A percentile compares a stretch with the other conserved stretches of the same genome.
phyloP scores from a whole-genome alignment of 2,113 vertebrate genomes.

The Psammodynastes pulverulentus region DNA sequence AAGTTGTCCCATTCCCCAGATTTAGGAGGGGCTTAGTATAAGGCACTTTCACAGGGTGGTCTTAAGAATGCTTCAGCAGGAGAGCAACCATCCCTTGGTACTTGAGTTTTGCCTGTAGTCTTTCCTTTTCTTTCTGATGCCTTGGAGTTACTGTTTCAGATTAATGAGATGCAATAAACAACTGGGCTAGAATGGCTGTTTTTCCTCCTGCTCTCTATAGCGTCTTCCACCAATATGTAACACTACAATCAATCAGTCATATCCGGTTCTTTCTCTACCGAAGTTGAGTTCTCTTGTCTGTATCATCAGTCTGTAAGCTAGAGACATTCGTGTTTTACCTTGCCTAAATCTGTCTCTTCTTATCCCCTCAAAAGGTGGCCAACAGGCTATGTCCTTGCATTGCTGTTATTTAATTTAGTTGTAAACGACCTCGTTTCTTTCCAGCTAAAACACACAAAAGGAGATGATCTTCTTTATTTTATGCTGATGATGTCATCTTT shows the following conservation, averaged over 20 bases:
- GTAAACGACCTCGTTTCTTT: background rate
- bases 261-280: background rate
- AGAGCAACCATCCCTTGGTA: background rate
- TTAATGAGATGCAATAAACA: background rate
- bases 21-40: background rate
- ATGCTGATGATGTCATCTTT: background rate
- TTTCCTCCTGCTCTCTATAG: background rate
- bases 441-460: background rate
- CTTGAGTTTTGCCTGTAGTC: background rate
- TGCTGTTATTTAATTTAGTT: background rate
- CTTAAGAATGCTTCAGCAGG: background rate
- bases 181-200: background rate
- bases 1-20: background rate
- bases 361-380: background rate
- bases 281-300: background rate
- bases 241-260: background rate
- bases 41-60: background rate
- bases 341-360: background rate
- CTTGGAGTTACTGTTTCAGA: background rate
- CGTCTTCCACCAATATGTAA: too few species aligned
- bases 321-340: background rate
- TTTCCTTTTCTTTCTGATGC: background rate
- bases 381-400: background rate
- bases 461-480: background rate
- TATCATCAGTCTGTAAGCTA: background rate